Conservation (phyloP, 2,113 vertebrate species). For the Triplophysa tibetana region DNA sequence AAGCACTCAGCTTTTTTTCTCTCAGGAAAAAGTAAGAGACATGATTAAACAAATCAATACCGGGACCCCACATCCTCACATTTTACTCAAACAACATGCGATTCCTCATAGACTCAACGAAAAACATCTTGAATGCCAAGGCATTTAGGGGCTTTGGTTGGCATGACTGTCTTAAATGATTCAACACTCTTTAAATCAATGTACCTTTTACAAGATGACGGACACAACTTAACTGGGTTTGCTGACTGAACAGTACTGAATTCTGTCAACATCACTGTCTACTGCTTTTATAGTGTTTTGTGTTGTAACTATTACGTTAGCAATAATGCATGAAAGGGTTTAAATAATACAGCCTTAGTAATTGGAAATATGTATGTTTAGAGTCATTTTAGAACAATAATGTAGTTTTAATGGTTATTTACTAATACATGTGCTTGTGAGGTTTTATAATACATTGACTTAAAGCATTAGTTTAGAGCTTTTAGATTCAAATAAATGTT, state of each 20-base stretch:
- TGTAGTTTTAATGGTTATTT: slow-evolving; percentile 7
- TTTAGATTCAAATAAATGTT: not conserved
- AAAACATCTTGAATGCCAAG: slow-evolving; percentile 1
- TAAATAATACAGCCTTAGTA: slow-evolving; percentile 4
- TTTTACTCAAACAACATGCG: not conserved
- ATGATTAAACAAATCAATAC: not conserved
- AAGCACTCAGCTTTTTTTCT: slow-evolving; percentile 28
- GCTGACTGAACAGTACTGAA: slow-evolving; percentile 1
- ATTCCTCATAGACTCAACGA: not conserved
- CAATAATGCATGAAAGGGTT: slow-evolving; percentile 34
- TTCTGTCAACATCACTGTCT: not conserved
- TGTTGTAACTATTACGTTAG: slow-evolving; percentile 1
- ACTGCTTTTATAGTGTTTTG: slow-evolving; percentile 10
- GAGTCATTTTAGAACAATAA: not conserved
- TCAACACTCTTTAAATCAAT: not conserved
- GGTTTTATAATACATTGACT: slow-evolving; percentile 17
- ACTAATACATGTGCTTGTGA: slow-evolving; percentile 8
- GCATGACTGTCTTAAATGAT: not conserved
- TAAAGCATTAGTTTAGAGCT: slow-evolving; percentile 9
- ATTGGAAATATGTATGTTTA: slow-evolving; percentile 19
- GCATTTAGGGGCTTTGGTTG: not conserved
- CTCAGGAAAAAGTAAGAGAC: slow-evolving; percentile 33
- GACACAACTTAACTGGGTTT: not conserved
- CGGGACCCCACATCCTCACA: not conserved
- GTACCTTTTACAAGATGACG: not conserved